Evolutionary conservation across 2,113 vertebrate genomes (phyloP).

Genomic region (Sterrhoptilus dennistouni): DNA sequence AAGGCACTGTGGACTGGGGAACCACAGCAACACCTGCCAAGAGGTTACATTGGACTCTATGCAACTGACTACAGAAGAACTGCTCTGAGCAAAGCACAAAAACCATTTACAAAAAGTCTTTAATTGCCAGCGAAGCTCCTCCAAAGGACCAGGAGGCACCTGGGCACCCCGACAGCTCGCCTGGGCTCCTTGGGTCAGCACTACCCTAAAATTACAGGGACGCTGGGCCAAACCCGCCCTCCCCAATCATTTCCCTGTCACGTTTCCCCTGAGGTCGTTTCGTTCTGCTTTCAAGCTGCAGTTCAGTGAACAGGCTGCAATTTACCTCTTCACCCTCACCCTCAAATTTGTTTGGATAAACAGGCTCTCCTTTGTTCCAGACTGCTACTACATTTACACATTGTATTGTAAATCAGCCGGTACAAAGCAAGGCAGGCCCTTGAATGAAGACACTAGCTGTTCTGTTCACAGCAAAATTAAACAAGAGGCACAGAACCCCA

Average conservation of each 20-base stretch:
- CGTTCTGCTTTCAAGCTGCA: background rate
- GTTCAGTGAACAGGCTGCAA: conserved; percentile 2
- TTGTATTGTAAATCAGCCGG: conserved; percentile 33
- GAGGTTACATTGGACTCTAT: background rate
- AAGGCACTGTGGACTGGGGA: background rate
- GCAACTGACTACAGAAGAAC: background rate
- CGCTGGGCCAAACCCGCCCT: background rate
- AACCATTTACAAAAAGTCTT: background rate
- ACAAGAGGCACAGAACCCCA: conserved; percentile 11
- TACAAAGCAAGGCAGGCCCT: conserved; percentile 31
- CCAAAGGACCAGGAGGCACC: background rate
- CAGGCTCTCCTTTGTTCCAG: conserved; percentile 47
- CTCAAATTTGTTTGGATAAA: conserved; percentile 62
- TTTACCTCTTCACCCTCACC: conserved; percentile 50
- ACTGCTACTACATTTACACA: conserved; percentile 40
- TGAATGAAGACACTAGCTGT: conserved; percentile 33
- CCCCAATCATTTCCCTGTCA: background rate
- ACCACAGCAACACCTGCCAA: background rate
- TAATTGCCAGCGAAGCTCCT: background rate
- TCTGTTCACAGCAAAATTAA: conserved; percentile 47
- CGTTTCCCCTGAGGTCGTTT: background rate
- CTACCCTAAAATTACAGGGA: background rate
- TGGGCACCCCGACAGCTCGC: background rate
- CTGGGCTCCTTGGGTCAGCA: background rate
- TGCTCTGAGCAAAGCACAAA: background rate